phyloP scores from a whole-genome alignment of 2,797 vertebrate species.

The Pangasius larnaudii region DNA sequence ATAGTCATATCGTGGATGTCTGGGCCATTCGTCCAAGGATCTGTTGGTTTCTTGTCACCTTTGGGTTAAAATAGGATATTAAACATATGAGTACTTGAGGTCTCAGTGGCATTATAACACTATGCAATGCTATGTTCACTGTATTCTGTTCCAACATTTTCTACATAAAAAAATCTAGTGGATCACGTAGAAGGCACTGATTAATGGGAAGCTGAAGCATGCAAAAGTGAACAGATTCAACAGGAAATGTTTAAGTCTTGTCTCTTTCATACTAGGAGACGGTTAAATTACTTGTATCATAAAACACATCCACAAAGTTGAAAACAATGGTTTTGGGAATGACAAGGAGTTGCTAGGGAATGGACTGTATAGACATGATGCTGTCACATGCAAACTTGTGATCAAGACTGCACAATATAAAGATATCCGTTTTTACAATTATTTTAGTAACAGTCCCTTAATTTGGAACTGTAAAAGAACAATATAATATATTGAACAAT shows the following conservation, averaged over 20 bases:
- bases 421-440: not conserved
- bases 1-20: not conserved
- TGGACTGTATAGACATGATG: not conserved
- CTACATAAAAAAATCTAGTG: not conserved
- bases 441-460: not conserved
- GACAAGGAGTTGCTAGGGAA: not conserved
- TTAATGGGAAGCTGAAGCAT: not conserved
- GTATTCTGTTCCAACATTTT: not conserved
- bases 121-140: not conserved
- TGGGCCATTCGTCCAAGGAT: constrained; percentile 26
- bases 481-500: not conserved
- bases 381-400: not conserved
- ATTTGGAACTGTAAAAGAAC: not conserved
- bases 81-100: not conserved
- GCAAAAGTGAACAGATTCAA: not conserved
- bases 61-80: constrained; percentile 4
- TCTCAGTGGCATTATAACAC: not conserved
- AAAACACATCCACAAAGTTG: not conserved
- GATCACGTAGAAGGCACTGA: not conserved
- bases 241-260: not conserved
- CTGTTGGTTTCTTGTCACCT: constrained; percentile 39
- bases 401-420: not conserved
- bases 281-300: constrained; percentile 18
- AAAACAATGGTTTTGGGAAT: not conserved
- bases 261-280: constrained; percentile 31